Percentiles rank a stretch among this genome's conserved stretches.
These are phyloP conservation scores for Solenodon paradoxus DNA, from an alignment of 2,113 vertebrate genomes.

Conservation along the genomic window DNA sequence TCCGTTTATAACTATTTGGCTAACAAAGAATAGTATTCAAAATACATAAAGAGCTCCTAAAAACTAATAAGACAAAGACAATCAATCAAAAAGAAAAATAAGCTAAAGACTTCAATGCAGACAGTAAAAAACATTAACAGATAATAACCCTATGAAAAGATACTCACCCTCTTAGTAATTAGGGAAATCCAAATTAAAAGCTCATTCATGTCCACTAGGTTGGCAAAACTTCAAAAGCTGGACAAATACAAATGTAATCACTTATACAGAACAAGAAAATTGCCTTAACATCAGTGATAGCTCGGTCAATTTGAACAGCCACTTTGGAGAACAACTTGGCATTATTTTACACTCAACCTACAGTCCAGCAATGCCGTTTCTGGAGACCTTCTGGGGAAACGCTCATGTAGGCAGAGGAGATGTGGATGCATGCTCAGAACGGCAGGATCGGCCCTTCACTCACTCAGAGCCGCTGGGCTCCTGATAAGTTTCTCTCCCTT, in stretches of 20 bases:
- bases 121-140: background rate
- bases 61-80: conserved; percentile 7
- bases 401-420: rapidly evolving
- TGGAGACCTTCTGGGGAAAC: background rate
- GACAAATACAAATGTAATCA: background rate
- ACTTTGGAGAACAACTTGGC: too few relatives aligned
- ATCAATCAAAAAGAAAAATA: background rate
- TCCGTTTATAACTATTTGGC: background rate
- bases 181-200: too few relatives aligned
- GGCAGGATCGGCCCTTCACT: background rate
- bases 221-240: background rate
- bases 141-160: background rate
- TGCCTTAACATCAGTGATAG: background rate
- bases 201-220: background rate
- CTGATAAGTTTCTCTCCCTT: background rate
- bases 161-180: too few relatives aligned
- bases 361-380: background rate
- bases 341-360: background rate
- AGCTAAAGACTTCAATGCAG: background rate
- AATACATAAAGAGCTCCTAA: too few relatives aligned
- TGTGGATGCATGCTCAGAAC: rapidly evolving
- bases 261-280: background rate
- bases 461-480: rapidly evolving
- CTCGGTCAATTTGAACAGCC: too few relatives aligned
- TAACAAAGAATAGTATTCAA: background rate